A percentile compares a stretch with the other conserved stretches of the same genome.
These are phyloP conservation scores for Crotalus viridis DNA, from an alignment of 2,113 vertebrate genomes.

Conservation along the genomic window DNA sequence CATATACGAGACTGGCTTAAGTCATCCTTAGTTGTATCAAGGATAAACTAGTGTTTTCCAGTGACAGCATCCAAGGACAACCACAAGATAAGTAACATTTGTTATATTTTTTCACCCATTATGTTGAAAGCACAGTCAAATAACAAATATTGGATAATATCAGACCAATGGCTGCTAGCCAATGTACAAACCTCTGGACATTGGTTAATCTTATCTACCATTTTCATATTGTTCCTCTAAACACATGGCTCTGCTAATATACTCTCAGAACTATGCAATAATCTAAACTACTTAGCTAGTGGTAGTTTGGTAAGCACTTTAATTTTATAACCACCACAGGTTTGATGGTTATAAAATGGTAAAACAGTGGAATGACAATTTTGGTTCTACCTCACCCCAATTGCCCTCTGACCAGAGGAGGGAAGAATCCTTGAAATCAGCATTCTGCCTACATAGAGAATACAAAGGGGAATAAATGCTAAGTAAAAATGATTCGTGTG, in stretches of 20 bases:
- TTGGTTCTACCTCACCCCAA: not conserved
- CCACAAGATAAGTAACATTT: not conserved
- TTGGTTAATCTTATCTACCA: not conserved
- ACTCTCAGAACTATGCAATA: not conserved
- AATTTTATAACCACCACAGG: not conserved
- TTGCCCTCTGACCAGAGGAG: not conserved
- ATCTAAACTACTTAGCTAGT: not conserved
- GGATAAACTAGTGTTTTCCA: not conserved
- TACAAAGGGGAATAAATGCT: not conserved
- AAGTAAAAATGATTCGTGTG: not conserved
- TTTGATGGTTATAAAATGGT: not conserved
- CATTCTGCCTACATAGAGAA: not conserved
- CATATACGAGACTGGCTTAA: not conserved
- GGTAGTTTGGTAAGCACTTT: not conserved
- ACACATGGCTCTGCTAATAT: not conserved
- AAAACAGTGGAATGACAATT: not conserved
- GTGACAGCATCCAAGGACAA: not conserved
- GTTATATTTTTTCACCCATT: not conserved
- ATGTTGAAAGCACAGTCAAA: not conserved
- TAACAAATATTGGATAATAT: not conserved
- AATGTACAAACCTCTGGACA: not conserved
- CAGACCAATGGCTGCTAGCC: not conserved
- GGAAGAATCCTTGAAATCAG: not conserved
- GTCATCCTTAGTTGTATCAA: not conserved
- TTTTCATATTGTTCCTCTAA: not conserved